A percentile compares a stretch with the other conserved stretches of the same genome.
Evolutionary conservation across 2,797 vertebrate species (phyloP).

Genomic region (Triplophysa bombifrons): DNA sequence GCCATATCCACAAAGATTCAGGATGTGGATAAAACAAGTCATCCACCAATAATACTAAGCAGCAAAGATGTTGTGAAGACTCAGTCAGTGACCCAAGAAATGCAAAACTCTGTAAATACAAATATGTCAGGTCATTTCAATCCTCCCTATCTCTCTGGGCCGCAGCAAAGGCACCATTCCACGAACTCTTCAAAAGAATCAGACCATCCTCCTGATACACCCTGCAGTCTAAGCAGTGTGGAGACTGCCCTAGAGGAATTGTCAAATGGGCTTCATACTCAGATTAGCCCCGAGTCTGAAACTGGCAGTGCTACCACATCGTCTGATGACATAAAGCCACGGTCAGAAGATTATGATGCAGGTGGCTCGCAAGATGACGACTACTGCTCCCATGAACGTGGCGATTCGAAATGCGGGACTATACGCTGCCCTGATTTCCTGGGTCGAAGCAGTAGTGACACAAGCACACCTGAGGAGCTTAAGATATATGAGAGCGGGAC

Average conservation of each 20-base stretch:
- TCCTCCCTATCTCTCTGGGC: slow-evolving; percentile 47
- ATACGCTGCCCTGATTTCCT: slow-evolving; percentile 94
- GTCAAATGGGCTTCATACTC: slow-evolving; percentile 83
- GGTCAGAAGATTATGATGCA: slow-evolving; percentile 97
- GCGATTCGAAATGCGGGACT: slow-evolving; percentile 92
- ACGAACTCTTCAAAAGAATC: slow-evolving; percentile 73
- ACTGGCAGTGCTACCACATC: slow-evolving; percentile 94
- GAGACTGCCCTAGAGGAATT: slow-evolving; percentile 79
- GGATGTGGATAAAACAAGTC: slow-evolving; percentile 42
- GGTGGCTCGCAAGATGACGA: slow-evolving; percentile 98
- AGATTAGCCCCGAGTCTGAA: slow-evolving; percentile 92
- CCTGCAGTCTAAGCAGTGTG: slow-evolving; percentile 79
- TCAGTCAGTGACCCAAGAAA: slow-evolving; percentile 27
- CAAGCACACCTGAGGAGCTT: slow-evolving; percentile 96
- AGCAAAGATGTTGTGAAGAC: slow-evolving; percentile 34
- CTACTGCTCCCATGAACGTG: slow-evolving; percentile 90
- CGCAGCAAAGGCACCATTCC: slow-evolving; percentile 45
- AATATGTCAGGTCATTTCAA: slow-evolving; percentile 29
- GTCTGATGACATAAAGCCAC: slow-evolving; percentile 96
- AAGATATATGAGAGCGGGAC: slow-evolving; percentile 90
- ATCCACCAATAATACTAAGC: slow-evolving; percentile 39
- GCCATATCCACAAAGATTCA: slow-evolving; percentile 29
- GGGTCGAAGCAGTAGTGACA: slow-evolving; percentile 97
- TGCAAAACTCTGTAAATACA: slow-evolving; percentile 38
- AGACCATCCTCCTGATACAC: slow-evolving; percentile 72